Evolutionary conservation across 1,140 invertebrate genomes (phyloP).

Genomic region (Thrips palmi): DNA sequence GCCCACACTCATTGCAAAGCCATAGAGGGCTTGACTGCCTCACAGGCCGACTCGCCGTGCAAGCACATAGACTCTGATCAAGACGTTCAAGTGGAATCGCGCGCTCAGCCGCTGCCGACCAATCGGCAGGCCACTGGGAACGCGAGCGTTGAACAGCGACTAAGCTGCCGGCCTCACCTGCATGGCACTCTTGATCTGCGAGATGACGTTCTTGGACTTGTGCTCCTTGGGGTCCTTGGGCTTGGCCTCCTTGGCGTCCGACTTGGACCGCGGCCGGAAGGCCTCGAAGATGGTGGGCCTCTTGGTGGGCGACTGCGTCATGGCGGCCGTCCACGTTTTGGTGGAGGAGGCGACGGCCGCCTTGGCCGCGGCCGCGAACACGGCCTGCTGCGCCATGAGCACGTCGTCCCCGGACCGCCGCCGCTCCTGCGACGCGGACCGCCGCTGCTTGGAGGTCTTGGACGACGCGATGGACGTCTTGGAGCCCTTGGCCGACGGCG

Average conservation of each 20-base stretch:
- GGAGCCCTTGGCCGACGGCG: slow-evolving; percentile 3
- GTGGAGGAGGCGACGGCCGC: slow-evolving; percentile 23
- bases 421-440: slow-evolving; percentile 35
- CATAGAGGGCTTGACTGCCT: no score
- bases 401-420: slow-evolving; percentile 26
- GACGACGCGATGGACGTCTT: slow-evolving; percentile 27
- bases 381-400: slow-evolving; percentile 37
- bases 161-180: no score
- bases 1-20: no score
- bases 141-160: no score
- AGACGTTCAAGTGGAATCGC: no score
- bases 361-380: not conserved
- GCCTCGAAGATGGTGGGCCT: slow-evolving; percentile 81
- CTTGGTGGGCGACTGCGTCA: no score
- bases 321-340: slow-evolving; percentile 38
- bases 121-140: no score
- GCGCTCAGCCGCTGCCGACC: no score
- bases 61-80: no score
- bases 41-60: no score
- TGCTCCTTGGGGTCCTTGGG: slow-evolving; percentile 42
- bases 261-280: slow-evolving; percentile 64
- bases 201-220: slow-evolving; percentile 43
- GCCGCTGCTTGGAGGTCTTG: slow-evolving; percentile 7
- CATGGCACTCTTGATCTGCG: slow-evolving; percentile 59
- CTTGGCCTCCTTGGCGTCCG: slow-evolving; percentile 44